Evolutionary conservation across 2,888 invertebrate genomes (phyloP).

Genomic region (Lottia scabra): DNA sequence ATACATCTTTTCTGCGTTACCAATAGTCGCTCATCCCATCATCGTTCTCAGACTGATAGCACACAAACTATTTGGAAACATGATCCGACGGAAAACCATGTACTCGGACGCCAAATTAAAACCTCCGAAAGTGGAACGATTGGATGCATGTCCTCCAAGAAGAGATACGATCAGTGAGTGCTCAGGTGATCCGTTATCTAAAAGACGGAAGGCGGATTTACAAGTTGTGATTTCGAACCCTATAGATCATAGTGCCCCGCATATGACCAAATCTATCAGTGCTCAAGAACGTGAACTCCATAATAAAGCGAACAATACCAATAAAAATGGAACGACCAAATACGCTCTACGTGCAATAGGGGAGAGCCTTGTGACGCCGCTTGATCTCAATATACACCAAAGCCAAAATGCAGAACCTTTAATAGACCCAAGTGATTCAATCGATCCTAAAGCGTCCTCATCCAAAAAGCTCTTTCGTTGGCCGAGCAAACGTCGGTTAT

Average conservation of each 20-base stretch:
- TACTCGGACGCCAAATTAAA: slow-evolving; percentile 43
- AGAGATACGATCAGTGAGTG: slow-evolving; percentile 19
- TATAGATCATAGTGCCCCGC: slow-evolving; percentile 9
- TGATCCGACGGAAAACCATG: slow-evolving; percentile 70
- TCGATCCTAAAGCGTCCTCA: slow-evolving; percentile 17
- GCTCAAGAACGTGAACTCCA: not conserved
- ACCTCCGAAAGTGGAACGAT: slow-evolving; percentile 49
- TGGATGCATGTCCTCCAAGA: slow-evolving; percentile 55
- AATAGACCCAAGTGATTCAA: slow-evolving; percentile 16
- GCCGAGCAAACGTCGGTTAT: slow-evolving; percentile 66
- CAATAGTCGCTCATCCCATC: slow-evolving; percentile 73
- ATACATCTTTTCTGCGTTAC: slow-evolving; percentile 67
- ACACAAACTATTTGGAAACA: slow-evolving; percentile 73
- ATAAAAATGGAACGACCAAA: slow-evolving; percentile 53
- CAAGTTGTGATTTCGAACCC: slow-evolving; percentile 45
- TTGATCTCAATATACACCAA: slow-evolving; percentile 51
- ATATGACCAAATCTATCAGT: not conserved
- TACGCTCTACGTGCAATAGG: slow-evolving; percentile 63
- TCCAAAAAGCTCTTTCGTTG: slow-evolving; percentile 63
- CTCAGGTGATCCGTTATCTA: slow-evolving; percentile 20
- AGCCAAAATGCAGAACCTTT: slow-evolving; percentile 15
- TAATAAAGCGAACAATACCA: slow-evolving; percentile 5
- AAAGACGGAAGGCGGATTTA: slow-evolving; percentile 36
- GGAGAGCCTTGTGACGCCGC: slow-evolving; percentile 64
- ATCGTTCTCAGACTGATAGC: slow-evolving; percentile 73